Conservation (phyloP, 2,113 vertebrate species). For the Ceuthmochares aereus region DNA sequence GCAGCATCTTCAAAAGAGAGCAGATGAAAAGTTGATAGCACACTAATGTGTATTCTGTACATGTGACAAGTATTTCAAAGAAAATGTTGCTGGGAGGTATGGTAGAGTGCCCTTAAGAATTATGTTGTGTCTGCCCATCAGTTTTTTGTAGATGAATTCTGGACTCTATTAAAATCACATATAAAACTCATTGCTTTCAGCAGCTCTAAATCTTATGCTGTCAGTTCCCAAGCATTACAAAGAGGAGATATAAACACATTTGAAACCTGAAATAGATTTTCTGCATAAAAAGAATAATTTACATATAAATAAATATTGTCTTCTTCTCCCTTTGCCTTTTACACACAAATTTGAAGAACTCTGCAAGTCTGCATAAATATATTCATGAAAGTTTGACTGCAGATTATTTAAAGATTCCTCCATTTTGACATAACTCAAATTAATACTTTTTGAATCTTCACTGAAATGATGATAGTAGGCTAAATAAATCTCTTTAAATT, state of each 20-base stretch:
- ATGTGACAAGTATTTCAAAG: not conserved
- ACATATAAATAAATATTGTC: slow-evolving; percentile 51
- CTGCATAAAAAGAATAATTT: slow-evolving; percentile 33
- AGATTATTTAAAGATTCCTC: slow-evolving; percentile 55
- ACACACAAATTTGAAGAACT: slow-evolving; percentile 34
- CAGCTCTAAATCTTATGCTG: not conserved
- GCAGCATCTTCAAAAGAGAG: not conserved
- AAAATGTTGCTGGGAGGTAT: not conserved
- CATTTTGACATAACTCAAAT: slow-evolving; percentile 69
- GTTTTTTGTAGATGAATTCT: not conserved
- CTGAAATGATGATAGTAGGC: slow-evolving; percentile 47
- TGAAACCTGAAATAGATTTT: slow-evolving; percentile 38
- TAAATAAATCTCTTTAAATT: slow-evolving; percentile 69
- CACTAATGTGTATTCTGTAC: not conserved
- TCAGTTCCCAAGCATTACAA: not conserved
- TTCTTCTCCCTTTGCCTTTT: not conserved
- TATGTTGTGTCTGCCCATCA: not conserved
- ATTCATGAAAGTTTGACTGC: slow-evolving; percentile 47
- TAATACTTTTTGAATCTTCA: slow-evolving; percentile 70
- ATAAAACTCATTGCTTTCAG: not conserved
- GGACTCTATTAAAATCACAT: not conserved
- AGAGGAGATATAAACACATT: not conserved
- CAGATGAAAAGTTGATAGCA: slow-evolving; percentile 14
- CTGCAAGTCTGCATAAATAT: slow-evolving; percentile 46
- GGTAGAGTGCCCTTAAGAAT: not conserved